phyloP scores from a whole-genome alignment of 2,888 invertebrate genomes.

The Nudaria mundana region DNA sequence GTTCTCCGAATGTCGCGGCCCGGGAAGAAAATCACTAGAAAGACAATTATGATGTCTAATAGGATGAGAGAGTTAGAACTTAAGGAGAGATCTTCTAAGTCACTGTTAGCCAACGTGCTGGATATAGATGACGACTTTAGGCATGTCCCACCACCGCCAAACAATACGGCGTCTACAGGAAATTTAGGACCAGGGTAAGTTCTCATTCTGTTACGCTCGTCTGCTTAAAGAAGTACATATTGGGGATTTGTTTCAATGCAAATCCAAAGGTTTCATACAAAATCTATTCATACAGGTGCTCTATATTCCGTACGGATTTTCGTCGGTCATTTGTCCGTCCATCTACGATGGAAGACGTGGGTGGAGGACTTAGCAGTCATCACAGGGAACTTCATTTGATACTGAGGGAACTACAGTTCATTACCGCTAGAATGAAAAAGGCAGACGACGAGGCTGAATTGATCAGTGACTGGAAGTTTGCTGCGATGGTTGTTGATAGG shows the following conservation, averaged over 20 bases:
- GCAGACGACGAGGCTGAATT: constrained; percentile 96
- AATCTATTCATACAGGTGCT: constrained; percentile 55
- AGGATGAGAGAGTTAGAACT: constrained; percentile 96
- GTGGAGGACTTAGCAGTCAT: constrained; percentile 83
- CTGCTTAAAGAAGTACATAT: too few species aligned
- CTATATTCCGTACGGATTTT: constrained; percentile 77
- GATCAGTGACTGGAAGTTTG: constrained; percentile 98
- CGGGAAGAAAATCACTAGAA: constrained; percentile 95
- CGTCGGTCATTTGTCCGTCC: constrained; percentile 86
- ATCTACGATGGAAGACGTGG: constrained; percentile 88
- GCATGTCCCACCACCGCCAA: constrained; percentile 85
- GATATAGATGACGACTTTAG: constrained; percentile 98
- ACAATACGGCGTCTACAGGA: constrained; percentile 81
- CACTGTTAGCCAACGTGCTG: constrained; percentile 95
- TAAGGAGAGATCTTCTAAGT: constrained; percentile 96
- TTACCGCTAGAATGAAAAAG: constrained; percentile 96
- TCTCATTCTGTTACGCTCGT: too few species aligned
- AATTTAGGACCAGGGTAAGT: constrained; percentile 84
- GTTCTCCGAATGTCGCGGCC: constrained; percentile 97
- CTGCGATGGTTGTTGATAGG: constrained; percentile 98
- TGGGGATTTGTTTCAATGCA: too few species aligned
- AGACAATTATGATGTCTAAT: constrained; percentile 93
- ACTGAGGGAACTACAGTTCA: constrained; percentile 95
- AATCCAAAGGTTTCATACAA: constrained; percentile 24
- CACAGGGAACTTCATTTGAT: constrained; percentile 95